A percentile compares a stretch with the other conserved stretches of the same genome.
phyloP scores from a whole-genome alignment of 2,888 invertebrate species.

The Silvanus unidentatus region DNA sequence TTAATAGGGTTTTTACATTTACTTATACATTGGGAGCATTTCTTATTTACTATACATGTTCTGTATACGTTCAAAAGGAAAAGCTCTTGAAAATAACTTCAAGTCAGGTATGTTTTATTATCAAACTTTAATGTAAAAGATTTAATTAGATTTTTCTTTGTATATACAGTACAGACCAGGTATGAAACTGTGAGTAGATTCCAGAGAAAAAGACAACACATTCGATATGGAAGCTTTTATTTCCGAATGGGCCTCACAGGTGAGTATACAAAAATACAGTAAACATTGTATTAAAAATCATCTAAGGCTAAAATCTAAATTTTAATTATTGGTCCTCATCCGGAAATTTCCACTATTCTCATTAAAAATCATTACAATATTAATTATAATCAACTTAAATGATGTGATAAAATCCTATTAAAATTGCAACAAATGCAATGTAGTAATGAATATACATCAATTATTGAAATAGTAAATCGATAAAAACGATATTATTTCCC shows the following conservation, averaged over 20 bases:
- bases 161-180: conserved; percentile 23
- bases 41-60: conserved; percentile 80
- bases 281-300: too few species aligned
- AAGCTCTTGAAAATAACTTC: conserved; percentile 21
- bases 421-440: too few species aligned
- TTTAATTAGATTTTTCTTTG: conserved; percentile 4
- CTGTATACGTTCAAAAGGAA: conserved; percentile 49
- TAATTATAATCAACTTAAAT: too few species aligned
- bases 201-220: conserved; percentile 28
- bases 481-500: too few species aligned
- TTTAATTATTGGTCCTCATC: too few species aligned
- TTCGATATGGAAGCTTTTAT: conserved; percentile 57
- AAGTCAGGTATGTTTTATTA: neutral
- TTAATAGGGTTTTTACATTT: conserved; percentile 74
- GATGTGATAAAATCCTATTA: too few species aligned
- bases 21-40: conserved; percentile 83
- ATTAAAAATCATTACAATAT: too few species aligned
- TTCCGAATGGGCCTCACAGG: conserved; percentile 58
- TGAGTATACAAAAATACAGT: conserved; percentile 42
- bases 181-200: conserved; percentile 36
- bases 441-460: too few species aligned
- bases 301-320: too few species aligned
- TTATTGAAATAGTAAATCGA: too few species aligned
- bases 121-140: too few species aligned
- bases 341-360: too few species aligned